Evolutionary conservation across 2,888 invertebrate genomes (phyloP).

Genomic region (Volucella inflata): DNA sequence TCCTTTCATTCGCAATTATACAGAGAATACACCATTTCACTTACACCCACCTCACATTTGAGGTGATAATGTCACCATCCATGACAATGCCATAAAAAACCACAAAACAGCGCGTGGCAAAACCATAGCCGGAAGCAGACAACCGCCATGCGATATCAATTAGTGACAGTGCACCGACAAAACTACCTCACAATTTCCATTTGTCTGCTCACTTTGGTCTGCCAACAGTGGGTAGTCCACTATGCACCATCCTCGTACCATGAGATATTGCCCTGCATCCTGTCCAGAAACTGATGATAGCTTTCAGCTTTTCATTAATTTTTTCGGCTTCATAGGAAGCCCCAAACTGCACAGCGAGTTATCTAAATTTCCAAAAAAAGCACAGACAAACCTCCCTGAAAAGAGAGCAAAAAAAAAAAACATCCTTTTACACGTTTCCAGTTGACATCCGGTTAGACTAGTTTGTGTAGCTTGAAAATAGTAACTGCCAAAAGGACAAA

Average conservation of each 20-base stretch:
- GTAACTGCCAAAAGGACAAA: conserved; percentile 52
- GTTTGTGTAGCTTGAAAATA: too few species aligned
- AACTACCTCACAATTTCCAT: conserved; percentile 73
- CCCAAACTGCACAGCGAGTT: not conserved
- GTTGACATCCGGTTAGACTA: conserved; percentile 18
- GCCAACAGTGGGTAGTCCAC: conserved; percentile 26
- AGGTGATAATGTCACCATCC: conserved; percentile 52
- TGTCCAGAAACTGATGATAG: conserved; percentile 41
- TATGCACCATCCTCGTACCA: too few species aligned
- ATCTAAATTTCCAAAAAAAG: conserved; percentile 59
- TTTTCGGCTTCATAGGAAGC: conserved; percentile 10
- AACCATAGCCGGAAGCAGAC: conserved; percentile 65
- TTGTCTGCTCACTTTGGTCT: conserved; percentile 65
- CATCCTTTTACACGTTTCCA: conserved; percentile 36
- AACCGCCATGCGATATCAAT: conserved; percentile 73
- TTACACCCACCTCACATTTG: not conserved
- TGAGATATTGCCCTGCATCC: not conserved
- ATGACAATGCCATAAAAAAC: conserved; percentile 58
- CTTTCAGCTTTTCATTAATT: conserved; percentile 61
- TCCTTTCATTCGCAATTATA: too few species aligned
- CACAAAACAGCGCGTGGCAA: conserved; percentile 60
- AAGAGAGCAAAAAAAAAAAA: not conserved
- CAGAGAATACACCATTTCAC: not conserved
- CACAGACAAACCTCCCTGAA: conserved; percentile 32
- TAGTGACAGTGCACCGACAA: conserved; percentile 72